Conservation (phyloP, 2,113 vertebrate genomes). For the Grantiella picta region DNA sequence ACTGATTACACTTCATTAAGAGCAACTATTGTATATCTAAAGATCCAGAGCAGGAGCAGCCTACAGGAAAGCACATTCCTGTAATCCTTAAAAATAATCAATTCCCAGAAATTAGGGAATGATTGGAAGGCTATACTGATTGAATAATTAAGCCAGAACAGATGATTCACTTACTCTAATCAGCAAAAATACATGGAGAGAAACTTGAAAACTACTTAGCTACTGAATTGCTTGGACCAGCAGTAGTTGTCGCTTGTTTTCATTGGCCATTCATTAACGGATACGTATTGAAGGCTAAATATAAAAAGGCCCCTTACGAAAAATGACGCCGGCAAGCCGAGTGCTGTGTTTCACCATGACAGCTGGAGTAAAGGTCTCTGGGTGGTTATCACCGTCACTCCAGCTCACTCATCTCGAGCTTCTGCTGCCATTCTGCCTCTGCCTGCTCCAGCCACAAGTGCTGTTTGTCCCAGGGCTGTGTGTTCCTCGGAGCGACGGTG, state of each 20-base stretch:
- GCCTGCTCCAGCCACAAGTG: not conserved
- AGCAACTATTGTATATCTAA: not conserved
- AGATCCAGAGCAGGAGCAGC: not conserved
- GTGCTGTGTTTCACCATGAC: not conserved
- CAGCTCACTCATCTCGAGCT: not conserved
- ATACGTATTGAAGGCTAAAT: not conserved
- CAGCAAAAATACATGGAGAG: not conserved
- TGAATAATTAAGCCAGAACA: not conserved
- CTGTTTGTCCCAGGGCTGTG: not conserved
- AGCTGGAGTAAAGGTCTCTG: not conserved
- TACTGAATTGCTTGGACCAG: not conserved
- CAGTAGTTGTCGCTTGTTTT: not conserved
- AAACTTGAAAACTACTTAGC: conserved; percentile 36
- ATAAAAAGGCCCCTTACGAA: not conserved
- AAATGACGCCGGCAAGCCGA: rapidly evolving
- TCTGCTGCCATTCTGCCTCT: not conserved
- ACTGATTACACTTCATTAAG: not conserved
- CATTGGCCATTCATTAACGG: not conserved
- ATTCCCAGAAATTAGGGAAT: conserved; percentile 46
- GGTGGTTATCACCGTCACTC: rapidly evolving
- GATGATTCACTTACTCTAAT: conserved; percentile 32
- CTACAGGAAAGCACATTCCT: not conserved
- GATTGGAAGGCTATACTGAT: not conserved
- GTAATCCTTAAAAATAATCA: conserved; percentile 24
- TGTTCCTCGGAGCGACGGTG: rapidly evolving